phyloP scores from a whole-genome alignment of 2,797 vertebrate genomes.

The Parotocinclus haroldoi region DNA sequence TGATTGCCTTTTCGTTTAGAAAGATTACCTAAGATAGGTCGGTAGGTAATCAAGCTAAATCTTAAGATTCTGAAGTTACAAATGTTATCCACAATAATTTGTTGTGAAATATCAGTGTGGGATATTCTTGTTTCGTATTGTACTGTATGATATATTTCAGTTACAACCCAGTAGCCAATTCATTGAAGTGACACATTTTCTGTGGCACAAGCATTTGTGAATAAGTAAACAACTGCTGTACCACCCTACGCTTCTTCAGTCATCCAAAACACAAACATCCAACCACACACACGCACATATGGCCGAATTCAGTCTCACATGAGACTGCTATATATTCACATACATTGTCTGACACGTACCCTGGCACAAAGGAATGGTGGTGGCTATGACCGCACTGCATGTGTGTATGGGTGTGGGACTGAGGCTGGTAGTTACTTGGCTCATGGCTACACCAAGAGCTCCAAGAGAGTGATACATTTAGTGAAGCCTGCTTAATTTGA shows the following conservation, averaged over 20 bases:
- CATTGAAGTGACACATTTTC: neutral
- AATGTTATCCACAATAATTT: no score
- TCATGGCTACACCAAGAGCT: neutral
- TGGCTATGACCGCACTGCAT: no score
- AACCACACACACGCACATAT: neutral
- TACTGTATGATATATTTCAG: slow-evolving; percentile 10
- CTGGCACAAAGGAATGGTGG: neutral
- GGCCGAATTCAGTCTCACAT: neutral
- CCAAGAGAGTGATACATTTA: slow-evolving; percentile 27
- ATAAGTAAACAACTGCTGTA: slow-evolving; percentile 5
- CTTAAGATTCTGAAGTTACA: no score
- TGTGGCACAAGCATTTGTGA: neutral
- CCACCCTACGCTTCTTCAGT: neutral
- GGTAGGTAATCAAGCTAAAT: no score
- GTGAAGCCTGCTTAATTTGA: slow-evolving; percentile 23
- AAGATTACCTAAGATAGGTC: no score
- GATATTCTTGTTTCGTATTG: no score
- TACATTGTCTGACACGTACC: neutral
- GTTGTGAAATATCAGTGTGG: no score
- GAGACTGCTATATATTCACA: slow-evolving; percentile 2
- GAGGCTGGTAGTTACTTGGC: neutral
- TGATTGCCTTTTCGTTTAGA: no score
- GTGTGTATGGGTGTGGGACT: neutral
- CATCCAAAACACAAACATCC: neutral
- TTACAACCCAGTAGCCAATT: neutral